Conservation (phyloP, 2,113 vertebrate genomes). For the Arizona elegans region DNA sequence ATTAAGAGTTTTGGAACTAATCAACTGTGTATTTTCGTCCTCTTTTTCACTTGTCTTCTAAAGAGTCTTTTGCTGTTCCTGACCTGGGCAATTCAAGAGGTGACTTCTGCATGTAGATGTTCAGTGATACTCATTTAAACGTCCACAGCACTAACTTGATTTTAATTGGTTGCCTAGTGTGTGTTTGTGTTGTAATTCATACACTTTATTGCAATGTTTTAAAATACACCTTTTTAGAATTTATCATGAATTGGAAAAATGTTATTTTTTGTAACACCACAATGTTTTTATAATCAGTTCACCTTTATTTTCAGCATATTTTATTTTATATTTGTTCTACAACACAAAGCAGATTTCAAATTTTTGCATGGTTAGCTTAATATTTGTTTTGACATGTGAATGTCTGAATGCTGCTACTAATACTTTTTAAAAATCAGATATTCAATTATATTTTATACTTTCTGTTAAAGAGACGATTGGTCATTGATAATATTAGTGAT, state of each 20-base stretch:
- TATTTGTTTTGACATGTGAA: slow-evolving; percentile 46
- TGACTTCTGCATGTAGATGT: slow-evolving; percentile 85
- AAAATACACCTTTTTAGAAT: slow-evolving; percentile 10
- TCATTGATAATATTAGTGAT: background rate
- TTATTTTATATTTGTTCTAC: slow-evolving; percentile 9
- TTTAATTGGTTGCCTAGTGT: slow-evolving; percentile 42
- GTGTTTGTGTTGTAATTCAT: slow-evolving; percentile 44
- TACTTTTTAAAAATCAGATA: slow-evolving; percentile 15
- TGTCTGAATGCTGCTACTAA: slow-evolving; percentile 57
- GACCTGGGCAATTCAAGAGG: slow-evolving; percentile 99
- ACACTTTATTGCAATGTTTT: background rate
- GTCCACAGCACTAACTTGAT: slow-evolving; percentile 44
- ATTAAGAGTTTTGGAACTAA: slow-evolving; percentile 42
- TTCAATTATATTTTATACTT: background rate
- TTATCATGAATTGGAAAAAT: slow-evolving; percentile 1
- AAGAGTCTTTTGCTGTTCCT: slow-evolving; percentile 98
- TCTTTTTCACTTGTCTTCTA: slow-evolving; percentile 75
- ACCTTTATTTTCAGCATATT: slow-evolving; percentile 15
- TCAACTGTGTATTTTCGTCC: slow-evolving; percentile 80
- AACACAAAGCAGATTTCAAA: slow-evolving; percentile 8
- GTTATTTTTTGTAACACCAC: background rate
- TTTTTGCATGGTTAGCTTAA: slow-evolving; percentile 58
- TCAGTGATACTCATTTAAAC: slow-evolving; percentile 62
- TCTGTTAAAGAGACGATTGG: slow-evolving; percentile 15
- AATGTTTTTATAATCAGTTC: background rate